phyloP scores from a whole-genome alignment of 2,797 vertebrate genomes.

The Lepidocolaptes lacrymiger region DNA sequence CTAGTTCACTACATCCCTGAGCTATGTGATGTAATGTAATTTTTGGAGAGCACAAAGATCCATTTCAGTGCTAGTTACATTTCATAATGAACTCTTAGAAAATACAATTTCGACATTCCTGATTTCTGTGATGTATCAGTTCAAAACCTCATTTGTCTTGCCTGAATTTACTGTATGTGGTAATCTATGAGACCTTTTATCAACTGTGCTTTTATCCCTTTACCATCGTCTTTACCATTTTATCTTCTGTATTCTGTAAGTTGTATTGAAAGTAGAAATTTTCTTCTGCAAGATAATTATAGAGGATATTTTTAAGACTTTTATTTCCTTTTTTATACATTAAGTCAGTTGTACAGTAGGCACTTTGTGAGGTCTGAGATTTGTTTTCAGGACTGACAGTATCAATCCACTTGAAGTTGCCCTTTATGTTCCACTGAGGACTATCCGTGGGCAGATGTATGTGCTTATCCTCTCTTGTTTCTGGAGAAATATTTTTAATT shows the following conservation, averaged over 20 bases:
- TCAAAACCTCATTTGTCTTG: slow-evolving; percentile 10
- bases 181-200: not conserved
- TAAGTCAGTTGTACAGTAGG: not conserved
- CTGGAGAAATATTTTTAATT: not conserved
- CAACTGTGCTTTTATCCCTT: not conserved
- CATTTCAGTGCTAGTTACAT: not conserved
- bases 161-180: not conserved
- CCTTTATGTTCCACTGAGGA: not conserved
- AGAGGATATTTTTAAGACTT: not conserved
- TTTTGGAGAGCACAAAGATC: slow-evolving; percentile 5
- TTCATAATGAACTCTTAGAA: slow-evolving; percentile 3
- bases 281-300: not conserved
- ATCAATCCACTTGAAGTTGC: not conserved
- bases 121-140: not conserved
- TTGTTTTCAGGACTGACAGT: not conserved
- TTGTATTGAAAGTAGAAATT: not conserved
- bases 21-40: not conserved
- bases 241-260: not conserved
- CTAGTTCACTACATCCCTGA: not conserved
- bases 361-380: not conserved
- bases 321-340: not conserved
- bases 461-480: not conserved
- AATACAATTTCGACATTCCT: slow-evolving; percentile 19
- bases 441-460: not conserved
- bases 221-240: not conserved